Percentiles rank a stretch among this genome's conserved stretches.
These are phyloP conservation scores for Heteromyza rotundicornis DNA, from an alignment of 2,888 invertebrate species.

Conservation along the genomic window DNA sequence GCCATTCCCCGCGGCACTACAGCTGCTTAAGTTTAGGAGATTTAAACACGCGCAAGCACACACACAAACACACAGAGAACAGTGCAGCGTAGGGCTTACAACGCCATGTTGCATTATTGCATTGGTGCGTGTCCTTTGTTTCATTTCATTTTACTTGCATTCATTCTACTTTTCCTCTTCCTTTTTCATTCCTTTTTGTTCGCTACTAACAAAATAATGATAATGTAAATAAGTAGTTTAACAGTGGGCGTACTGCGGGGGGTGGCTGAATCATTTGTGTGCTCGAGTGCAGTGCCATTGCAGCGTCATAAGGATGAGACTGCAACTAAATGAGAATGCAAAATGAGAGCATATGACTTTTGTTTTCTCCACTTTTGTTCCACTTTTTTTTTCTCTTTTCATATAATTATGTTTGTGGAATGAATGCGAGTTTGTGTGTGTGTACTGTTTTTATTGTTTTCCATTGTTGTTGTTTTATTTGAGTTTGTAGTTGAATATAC, in stretches of 20 bases:
- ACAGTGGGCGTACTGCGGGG: neutral
- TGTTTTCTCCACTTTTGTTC: neutral
- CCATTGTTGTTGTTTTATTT: neutral
- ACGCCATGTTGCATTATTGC: conserved; percentile 1
- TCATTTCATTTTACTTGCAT: neutral
- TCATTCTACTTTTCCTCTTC: too few relatives aligned
- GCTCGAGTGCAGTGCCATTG: neutral
- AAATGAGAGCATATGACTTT: neutral
- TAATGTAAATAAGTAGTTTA: neutral
- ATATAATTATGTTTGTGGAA: neutral
- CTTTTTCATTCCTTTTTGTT: neutral
- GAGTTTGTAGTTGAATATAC: too few relatives aligned
- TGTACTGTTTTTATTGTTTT: too few relatives aligned
- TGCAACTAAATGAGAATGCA: neutral
- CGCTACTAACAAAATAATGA: neutral
- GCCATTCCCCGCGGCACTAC: conserved; percentile 5
- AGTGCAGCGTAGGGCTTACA: neutral
- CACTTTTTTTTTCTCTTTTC: neutral
- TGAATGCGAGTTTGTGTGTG: neutral
- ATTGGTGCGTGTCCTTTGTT: conserved; percentile 7
- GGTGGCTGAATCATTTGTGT: too few relatives aligned
- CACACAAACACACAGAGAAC: conserved; percentile 9
- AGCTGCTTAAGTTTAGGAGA: conserved; percentile 5
- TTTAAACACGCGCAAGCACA: neutral
- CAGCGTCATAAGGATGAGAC: neutral